Evolutionary conservation across 2,888 invertebrate genomes (phyloP), one percentile per base, ranked within the genome.

Genomic region (Lithosia quadra): DNA sequence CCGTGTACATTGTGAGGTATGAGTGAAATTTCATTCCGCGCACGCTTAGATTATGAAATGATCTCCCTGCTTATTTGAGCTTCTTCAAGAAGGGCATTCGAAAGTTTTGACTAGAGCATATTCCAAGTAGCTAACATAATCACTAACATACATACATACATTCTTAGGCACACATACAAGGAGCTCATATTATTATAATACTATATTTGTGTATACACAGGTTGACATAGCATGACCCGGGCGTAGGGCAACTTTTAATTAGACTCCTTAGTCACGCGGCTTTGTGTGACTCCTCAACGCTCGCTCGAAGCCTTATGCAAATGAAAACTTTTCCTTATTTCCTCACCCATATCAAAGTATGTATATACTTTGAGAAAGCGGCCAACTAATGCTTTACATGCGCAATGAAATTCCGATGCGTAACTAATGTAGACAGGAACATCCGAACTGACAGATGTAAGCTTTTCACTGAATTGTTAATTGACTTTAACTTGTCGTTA

Each of bases 221-320:
- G 55, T 63, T 66, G 66, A 65, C 63, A 71, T 74, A 68, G 65
- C 69, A 64, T 65, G 69, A 72, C 69, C 69, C 70, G 61, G 74
- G 59, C 66, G 75, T 65, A 70, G 78, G 66, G 69, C 58, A 82
- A 84, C 80, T 86, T 85, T 84, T 86, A 86, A 88, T 85, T 85
- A 84, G 81, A 81, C 77, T 79, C 78, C 81, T 84, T 78, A 85
- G 74, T 81, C 82, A 76, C 78, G 72, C 76, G 67, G 79, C 79
- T 80, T 84, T 79, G 77, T 80, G 75, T 76, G 73, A 73, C 77
- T 80, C 75, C 68, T 68, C 60, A 62, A 55, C 65, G 72, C 65
- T 53, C 73, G 59, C 62, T 74, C 67, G 22, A 21, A 71, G 63
- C 63, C 68, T 80, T 72, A 69, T 74, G 76, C 73, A 79, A 84